A percentile compares a stretch with the other conserved stretches of the same genome.
These are phyloP conservation scores for Pelagia noctiluca DNA, from an alignment of 30 jellyfish, hydroid and myxozoan genomes.

Conservation along the genomic window DNA sequence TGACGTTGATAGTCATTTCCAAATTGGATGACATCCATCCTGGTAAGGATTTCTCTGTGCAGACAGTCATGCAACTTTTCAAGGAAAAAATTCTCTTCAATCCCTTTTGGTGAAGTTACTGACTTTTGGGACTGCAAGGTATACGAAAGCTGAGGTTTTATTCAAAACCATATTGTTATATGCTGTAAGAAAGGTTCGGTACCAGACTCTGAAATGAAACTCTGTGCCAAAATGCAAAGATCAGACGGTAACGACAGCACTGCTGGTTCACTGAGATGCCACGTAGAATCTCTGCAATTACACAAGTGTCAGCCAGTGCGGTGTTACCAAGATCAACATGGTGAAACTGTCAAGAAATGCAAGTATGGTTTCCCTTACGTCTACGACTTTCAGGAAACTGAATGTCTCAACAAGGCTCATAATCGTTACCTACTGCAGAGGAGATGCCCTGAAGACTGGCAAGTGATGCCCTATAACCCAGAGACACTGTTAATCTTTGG, in stretches of 20 bases:
- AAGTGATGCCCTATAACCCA: not conserved
- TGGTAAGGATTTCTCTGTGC: no score
- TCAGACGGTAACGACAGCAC: not conserved
- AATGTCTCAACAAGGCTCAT: no score
- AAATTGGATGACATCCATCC: not conserved
- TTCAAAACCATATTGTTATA: not conserved
- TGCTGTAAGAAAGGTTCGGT: no score
- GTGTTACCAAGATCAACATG: no score
- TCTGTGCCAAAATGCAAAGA: slow-evolving; percentile 18
- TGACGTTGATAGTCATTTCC: not conserved
- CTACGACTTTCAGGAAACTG: no score
- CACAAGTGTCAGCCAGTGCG: not conserved
- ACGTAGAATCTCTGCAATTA: not conserved
- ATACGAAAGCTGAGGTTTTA: not conserved
- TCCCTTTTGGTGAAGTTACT: no score
- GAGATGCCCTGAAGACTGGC: not conserved
- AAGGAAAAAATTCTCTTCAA: no score
- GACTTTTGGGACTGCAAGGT: slow-evolving; percentile 23
- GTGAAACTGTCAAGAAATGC: no score
- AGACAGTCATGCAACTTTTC: no score
- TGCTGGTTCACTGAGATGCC: not conserved
- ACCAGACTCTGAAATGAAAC: no score
- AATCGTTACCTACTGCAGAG: not conserved
- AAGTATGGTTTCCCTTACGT: no score
- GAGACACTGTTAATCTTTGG: slow-evolving; percentile 1